Percentiles rank a stretch among this genome's conserved stretches.
phyloP scores from a whole-genome alignment of 2,797 vertebrate species.

The Euphonia xanthogaster region DNA sequence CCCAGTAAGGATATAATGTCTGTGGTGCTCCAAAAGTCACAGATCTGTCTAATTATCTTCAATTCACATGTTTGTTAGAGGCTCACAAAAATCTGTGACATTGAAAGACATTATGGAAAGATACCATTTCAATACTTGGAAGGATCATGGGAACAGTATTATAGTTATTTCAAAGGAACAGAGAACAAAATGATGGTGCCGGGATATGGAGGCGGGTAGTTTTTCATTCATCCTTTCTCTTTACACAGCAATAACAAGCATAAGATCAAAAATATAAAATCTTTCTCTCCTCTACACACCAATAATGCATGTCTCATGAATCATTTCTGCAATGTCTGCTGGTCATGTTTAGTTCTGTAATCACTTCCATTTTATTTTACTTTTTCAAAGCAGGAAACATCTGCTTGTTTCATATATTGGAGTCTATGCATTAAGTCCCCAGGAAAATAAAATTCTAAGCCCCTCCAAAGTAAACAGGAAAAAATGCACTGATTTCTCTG shows the following conservation, averaged over 20 bases:
- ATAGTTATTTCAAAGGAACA: slow-evolving; percentile 32
- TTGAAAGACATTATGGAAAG: neutral
- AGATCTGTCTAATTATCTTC: slow-evolving; percentile 14
- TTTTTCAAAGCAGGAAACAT: neutral
- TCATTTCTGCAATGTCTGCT: neutral
- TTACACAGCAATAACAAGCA: neutral
- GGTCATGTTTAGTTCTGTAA: neutral
- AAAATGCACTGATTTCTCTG: neutral
- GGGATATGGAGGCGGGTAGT: neutral
- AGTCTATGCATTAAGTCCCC: neutral
- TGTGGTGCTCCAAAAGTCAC: neutral
- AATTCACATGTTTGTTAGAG: neutral
- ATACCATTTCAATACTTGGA: neutral
- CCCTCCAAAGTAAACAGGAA: neutral
- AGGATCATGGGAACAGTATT: neutral
- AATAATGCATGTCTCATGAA: neutral
- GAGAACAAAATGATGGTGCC: neutral
- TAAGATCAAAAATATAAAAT: neutral
- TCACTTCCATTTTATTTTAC: neutral
- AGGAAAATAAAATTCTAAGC: neutral
- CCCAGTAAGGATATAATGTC: neutral
- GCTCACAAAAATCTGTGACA: neutral
- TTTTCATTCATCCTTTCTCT: neutral
- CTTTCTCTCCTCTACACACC: neutral
- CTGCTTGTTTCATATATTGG: neutral